Evolutionary conservation across 1,140 invertebrate species (phyloP).

Genomic region (Monochamus saltuarius): DNA sequence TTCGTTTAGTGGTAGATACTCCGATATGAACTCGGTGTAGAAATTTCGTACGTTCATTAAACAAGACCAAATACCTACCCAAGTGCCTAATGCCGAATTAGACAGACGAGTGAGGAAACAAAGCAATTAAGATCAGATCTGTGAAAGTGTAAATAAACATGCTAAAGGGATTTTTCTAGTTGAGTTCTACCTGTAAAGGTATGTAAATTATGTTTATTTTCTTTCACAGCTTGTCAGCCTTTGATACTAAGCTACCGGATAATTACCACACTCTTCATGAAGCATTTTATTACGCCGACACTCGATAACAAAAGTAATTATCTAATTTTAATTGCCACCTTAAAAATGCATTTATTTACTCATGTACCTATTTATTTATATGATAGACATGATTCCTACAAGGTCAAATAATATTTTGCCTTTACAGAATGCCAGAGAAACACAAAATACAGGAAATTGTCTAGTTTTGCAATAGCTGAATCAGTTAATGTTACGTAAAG

Average conservation of each 20-base stretch:
- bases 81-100: too few relatives aligned
- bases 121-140: too few relatives aligned
- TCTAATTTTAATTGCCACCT: slow-evolving; percentile 7
- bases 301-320: neutral
- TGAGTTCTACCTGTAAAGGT: slow-evolving; percentile 13
- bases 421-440: slow-evolving; percentile 13
- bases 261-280: neutral
- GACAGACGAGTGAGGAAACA: too few relatives aligned
- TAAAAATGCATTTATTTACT: neutral
- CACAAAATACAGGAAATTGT: slow-evolving; percentile 20
- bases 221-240: too few relatives aligned
- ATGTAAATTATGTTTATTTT: slow-evolving; percentile 6
- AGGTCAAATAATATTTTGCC: slow-evolving; percentile 21
- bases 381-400: slow-evolving; percentile 6
- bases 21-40: too few relatives aligned
- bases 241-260: neutral
- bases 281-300: neutral
- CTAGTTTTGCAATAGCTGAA: slow-evolving; percentile 6
- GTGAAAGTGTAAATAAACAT: slow-evolving; percentile 3
- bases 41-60: too few relatives aligned
- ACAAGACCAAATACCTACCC: too few relatives aligned
- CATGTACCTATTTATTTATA: slow-evolving; percentile 17
- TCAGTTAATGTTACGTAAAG: slow-evolving; percentile 13
- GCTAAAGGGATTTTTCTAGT: slow-evolving; percentile 15
- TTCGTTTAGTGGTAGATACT: too few relatives aligned